Percentiles rank a stretch among this genome's conserved stretches.
Evolutionary conservation across 2,797 vertebrate genomes (phyloP).

Genomic region (Aulostomus chinensis): DNA sequence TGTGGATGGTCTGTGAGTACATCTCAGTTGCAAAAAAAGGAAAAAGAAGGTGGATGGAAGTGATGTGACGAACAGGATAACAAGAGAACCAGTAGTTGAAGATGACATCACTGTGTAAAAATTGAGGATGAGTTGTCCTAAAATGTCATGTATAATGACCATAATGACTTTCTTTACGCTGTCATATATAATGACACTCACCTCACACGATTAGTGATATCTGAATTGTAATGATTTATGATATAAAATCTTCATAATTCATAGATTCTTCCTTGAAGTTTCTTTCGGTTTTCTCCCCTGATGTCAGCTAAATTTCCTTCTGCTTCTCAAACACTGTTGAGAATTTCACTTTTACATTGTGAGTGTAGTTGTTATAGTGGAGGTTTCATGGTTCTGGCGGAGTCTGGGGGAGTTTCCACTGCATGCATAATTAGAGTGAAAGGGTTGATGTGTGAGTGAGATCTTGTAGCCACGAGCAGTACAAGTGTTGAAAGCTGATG

Average conservation of each 20-base stretch:
- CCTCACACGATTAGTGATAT: too few species aligned
- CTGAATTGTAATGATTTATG: too few species aligned
- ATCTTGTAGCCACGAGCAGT: slow-evolving; percentile 13
- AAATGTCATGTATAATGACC: too few species aligned
- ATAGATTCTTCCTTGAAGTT: too few species aligned
- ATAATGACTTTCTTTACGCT: too few species aligned
- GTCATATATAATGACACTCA: too few species aligned
- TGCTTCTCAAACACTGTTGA: too few species aligned
- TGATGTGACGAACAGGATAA: slow-evolving; percentile 14
- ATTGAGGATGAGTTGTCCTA: slow-evolving; percentile 52
- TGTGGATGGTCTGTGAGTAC: background rate
- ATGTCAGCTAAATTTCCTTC: too few species aligned
- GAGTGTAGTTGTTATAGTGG: slow-evolving; percentile 22
- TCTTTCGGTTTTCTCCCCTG: too few species aligned
- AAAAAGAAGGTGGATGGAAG: slow-evolving; percentile 35
- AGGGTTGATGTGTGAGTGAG: slow-evolving; percentile 25
- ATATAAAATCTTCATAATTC: too few species aligned
- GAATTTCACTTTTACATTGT: slow-evolving; percentile 69
- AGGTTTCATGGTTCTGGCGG: slow-evolving; percentile 58
- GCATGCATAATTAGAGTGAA: slow-evolving; percentile 52
- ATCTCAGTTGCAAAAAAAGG: slow-evolving; percentile 35
- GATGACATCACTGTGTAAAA: slow-evolving; percentile 1
- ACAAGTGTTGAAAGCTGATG: slow-evolving; percentile 1
- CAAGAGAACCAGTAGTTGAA: too few species aligned
- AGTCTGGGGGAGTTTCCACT: slow-evolving; percentile 69